These are phyloP conservation scores for Entomobrya proxima DNA, from an alignment of 2,888 invertebrate genomes.

Conservation along the genomic window DNA sequence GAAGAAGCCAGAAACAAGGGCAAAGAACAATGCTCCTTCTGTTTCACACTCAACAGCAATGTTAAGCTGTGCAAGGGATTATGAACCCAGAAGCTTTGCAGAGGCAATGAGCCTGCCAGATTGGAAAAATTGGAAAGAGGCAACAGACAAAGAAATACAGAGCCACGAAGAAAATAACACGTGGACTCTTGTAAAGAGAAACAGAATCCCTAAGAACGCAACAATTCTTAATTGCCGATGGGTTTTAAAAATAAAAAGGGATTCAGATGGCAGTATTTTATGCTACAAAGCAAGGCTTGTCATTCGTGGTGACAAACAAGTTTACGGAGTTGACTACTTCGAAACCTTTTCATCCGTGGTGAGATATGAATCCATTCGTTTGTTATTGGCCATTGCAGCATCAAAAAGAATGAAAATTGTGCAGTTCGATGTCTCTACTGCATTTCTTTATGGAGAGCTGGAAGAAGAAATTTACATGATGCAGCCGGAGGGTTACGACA, in stretches of 20 bases:
- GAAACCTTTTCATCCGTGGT: conserved; percentile 61
- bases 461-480: conserved; percentile 51
- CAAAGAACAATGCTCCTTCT: too few relatives aligned
- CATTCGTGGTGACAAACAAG: conserved; percentile 48
- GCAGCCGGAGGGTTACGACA: conserved; percentile 69
- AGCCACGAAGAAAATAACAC: neutral
- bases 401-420: neutral
- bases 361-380: conserved; percentile 52
- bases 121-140: conserved; percentile 62
- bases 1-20: too few relatives aligned
- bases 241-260: conserved; percentile 54
- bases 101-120: too few relatives aligned
- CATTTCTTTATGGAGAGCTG: conserved; percentile 57
- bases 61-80: too few relatives aligned
- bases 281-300: conserved; percentile 61
- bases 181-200: neutral
- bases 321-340: conserved; percentile 49
- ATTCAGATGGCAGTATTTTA: neutral
- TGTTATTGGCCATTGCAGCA: conserved; percentile 50
- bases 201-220: neutral
- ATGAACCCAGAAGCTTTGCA: too few relatives aligned
- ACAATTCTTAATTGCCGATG: conserved; percentile 35
- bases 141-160: conserved; percentile 57
- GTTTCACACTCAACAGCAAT: too few relatives aligned
- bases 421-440: conserved; percentile 56